A percentile compares a stretch with the other conserved stretches of the same genome.
Conservation (phyloP, 2,888 invertebrate genomes). For the Prenolepis imparis region DNA sequence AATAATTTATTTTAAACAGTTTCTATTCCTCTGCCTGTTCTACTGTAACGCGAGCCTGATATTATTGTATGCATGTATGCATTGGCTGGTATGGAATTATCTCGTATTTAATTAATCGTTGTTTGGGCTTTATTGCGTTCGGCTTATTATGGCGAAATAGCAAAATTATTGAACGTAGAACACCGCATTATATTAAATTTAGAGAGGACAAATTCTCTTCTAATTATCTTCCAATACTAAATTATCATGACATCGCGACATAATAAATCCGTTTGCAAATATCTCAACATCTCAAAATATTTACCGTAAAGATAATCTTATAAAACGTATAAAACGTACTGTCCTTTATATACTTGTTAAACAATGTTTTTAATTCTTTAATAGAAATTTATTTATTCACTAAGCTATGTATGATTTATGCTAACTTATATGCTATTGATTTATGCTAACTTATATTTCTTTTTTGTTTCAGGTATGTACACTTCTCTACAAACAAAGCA, state of each 20-base stretch:
- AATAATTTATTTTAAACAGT: constrained; percentile 48
- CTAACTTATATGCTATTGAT: neutral
- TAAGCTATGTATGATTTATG: neutral
- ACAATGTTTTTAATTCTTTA: neutral
- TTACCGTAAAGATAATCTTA: neutral
- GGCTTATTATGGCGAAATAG: constrained; percentile 42
- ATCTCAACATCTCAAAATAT: neutral
- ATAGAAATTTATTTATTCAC: neutral
- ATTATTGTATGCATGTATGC: constrained; percentile 16
- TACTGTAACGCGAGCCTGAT: constrained; percentile 47
- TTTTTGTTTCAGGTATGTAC: constrained; percentile 47
- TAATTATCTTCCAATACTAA: neutral
- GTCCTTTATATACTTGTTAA: neutral
- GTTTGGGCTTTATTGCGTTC: constrained; percentile 47
- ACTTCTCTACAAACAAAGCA: neutral
- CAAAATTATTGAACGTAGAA: constrained; percentile 43
- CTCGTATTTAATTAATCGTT: constrained; percentile 55
- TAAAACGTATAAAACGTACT: neutral
- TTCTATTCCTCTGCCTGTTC: constrained; percentile 43
- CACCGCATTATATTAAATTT: constrained; percentile 19
- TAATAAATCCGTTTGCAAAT: neutral
- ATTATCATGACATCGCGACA: neutral
- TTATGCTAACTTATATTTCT: constrained; percentile 9
- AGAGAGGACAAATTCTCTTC: neutral
- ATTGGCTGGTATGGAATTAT: constrained; percentile 39